Percentiles rank a stretch among this genome's conserved stretches.
Conservation (phyloP, 2,797 vertebrate species). For the Anguilla megastoma region DNA sequence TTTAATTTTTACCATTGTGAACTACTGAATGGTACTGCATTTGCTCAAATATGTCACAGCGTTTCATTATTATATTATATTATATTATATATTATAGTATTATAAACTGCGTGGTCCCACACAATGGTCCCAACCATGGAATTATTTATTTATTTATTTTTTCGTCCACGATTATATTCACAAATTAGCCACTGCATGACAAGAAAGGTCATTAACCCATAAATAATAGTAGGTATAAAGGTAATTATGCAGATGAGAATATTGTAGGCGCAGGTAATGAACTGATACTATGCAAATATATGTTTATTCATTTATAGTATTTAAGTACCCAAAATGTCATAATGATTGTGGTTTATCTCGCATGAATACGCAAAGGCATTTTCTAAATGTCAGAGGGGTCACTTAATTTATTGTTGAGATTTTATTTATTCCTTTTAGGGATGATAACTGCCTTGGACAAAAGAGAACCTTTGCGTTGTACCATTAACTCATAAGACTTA, state of each 20-base stretch:
- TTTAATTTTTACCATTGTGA: too few species aligned
- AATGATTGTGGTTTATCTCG: constrained; percentile 22
- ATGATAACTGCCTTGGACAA: constrained; percentile 10
- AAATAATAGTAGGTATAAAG: constrained; percentile 22
- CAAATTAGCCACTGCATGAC: constrained; percentile 2
- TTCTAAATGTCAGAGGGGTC: constrained; percentile 29
- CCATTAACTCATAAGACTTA: neutral
- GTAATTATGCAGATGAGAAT: constrained; percentile 26
- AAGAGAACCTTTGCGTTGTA: neutral
- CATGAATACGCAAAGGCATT: neutral
- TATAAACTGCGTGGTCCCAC: neutral
- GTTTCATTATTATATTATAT: neutral
- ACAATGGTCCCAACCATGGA: neutral
- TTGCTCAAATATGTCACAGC: neutral
- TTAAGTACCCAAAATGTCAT: constrained; percentile 26
- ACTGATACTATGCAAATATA: constrained; percentile 36
- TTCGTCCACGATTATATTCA: neutral
- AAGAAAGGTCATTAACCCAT: neutral
- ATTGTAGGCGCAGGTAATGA: constrained; percentile 16
- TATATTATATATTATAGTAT: neutral
- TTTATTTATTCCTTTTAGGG: constrained; percentile 16
- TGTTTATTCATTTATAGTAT: constrained; percentile 10
- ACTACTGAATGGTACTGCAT: neutral
- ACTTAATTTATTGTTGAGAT: constrained; percentile 17
- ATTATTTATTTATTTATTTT: neutral